A percentile compares a stretch with the other conserved stretches of the same genome.
Conservation (phyloP, 2,888 invertebrate genomes). For the Andrena praecox region DNA sequence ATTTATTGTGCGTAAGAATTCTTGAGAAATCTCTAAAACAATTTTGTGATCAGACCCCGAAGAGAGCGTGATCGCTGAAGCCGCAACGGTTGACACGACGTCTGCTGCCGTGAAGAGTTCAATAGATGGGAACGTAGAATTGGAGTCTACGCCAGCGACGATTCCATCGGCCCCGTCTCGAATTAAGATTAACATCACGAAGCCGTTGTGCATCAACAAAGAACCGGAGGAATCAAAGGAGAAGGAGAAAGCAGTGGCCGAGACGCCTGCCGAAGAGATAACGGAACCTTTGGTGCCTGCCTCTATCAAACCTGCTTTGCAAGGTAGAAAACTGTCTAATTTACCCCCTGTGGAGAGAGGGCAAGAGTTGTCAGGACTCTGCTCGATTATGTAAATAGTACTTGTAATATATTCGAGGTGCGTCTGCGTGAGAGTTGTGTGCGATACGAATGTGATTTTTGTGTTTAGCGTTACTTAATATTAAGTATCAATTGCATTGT, state of each 20-base stretch:
- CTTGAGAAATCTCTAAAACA: not conserved
- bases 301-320: conserved; percentile 89
- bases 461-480: conserved; percentile 54
- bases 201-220: conserved; percentile 85
- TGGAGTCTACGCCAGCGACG: conserved; percentile 86
- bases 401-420: conserved; percentile 52
- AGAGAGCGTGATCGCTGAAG: conserved; percentile 85
- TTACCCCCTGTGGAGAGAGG: conserved; percentile 91
- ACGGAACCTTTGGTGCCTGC: conserved; percentile 77
- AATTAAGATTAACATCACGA: conserved; percentile 94
- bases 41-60: conserved; percentile 83
- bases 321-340: conserved; percentile 89
- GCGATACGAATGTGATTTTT: conserved; percentile 42
- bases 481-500: conserved; percentile 56
- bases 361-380: conserved; percentile 93
- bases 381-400: conserved; percentile 91
- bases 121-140: conserved; percentile 92
- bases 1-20: conserved; percentile 7
- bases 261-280: conserved; percentile 84
- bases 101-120: conserved; percentile 88
- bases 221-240: conserved; percentile 80
- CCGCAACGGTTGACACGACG: conserved; percentile 86
- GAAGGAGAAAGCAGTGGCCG: conserved; percentile 74
- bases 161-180: conserved; percentile 84
- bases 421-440: conserved; percentile 30